A percentile compares a stretch with the other conserved stretches of the same genome.
These are phyloP conservation scores for Drosophila vallismaia DNA, from an alignment of 2,888 invertebrate species.

Conservation along the genomic window DNA sequence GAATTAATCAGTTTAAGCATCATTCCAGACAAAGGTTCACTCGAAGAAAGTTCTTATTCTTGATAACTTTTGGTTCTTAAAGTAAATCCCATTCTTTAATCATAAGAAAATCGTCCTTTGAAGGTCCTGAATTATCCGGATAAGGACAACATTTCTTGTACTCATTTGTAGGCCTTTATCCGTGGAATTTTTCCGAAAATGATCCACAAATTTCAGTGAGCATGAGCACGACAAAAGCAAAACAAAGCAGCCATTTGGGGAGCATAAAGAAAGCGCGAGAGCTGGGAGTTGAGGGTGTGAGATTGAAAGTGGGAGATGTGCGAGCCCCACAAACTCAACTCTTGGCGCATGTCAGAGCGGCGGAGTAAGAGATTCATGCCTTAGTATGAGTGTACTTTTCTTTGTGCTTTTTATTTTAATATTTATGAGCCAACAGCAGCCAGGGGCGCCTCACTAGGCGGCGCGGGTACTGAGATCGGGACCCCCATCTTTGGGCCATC, in stretches of 20 bases:
- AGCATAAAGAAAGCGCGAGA: conserved; percentile 50
- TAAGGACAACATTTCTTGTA: no score
- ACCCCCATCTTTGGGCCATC: background rate
- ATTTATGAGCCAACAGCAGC: conserved; percentile 54
- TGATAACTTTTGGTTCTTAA: background rate
- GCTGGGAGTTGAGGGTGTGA: conserved; percentile 7
- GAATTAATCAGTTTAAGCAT: conserved; percentile 65
- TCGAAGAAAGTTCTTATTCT: background rate
- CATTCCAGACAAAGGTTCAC: conserved; percentile 52
- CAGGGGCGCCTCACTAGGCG: conserved; percentile 33
- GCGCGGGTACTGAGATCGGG: background rate
- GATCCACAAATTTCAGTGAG: conserved; percentile 31
- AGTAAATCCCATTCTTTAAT: conserved; percentile 14
- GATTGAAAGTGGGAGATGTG: background rate
- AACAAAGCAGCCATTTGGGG: conserved; percentile 24
- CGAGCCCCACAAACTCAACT: conserved; percentile 52
- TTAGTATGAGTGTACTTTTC: conserved; percentile 49
- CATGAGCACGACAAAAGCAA: conserved; percentile 40
- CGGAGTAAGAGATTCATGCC: conserved; percentile 10
- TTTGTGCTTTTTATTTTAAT: conserved; percentile 53
- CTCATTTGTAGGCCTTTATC: no score
- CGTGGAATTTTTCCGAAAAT: conserved; percentile 36
- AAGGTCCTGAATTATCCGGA: no score
- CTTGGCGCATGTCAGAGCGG: conserved; percentile 48
- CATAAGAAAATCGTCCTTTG: no score